These are phyloP conservation scores for Apaloderma vittatum DNA, from an alignment of 2,113 vertebrate species.

Conservation along the genomic window DNA sequence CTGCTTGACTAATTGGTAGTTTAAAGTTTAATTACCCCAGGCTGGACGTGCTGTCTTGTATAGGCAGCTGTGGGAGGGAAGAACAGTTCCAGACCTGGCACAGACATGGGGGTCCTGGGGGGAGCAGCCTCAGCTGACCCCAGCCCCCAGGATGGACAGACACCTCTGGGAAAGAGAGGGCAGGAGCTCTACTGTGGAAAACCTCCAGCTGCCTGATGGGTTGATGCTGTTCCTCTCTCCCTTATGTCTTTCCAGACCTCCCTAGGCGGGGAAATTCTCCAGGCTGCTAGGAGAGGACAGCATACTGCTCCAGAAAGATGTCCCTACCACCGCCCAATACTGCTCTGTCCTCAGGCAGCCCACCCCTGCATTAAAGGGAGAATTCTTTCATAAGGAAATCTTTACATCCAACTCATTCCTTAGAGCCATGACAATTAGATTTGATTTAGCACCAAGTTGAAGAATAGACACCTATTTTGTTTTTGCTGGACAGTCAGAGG, in stretches of 20 bases:
- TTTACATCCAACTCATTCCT: not conserved
- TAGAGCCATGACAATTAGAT: not conserved
- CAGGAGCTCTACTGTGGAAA: not conserved
- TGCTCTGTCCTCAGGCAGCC: not conserved
- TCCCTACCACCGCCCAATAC: not conserved
- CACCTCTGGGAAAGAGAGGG: not conserved
- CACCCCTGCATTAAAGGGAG: not conserved
- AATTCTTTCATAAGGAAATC: not conserved
- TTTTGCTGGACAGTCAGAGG: not conserved
- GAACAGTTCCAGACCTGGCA: not conserved
- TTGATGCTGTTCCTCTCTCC: not conserved
- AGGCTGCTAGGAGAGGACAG: not conserved
- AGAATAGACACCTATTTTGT: not conserved
- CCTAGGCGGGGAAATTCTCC: not conserved
- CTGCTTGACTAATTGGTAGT: constrained; percentile 78
- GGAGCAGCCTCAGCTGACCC: not conserved
- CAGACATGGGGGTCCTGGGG: not conserved
- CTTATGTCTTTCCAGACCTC: not conserved
- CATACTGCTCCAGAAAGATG: not conserved
- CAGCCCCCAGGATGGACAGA: not conserved
- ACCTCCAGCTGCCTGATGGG: not conserved
- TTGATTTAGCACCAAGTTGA: not conserved
- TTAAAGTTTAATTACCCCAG: constrained; percentile 79
- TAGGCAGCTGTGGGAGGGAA: not conserved
- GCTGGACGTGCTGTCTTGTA: not conserved